Evolutionary conservation across 2,797 vertebrate genomes (phyloP).

Genomic region (Anniella stebbinsi): DNA sequence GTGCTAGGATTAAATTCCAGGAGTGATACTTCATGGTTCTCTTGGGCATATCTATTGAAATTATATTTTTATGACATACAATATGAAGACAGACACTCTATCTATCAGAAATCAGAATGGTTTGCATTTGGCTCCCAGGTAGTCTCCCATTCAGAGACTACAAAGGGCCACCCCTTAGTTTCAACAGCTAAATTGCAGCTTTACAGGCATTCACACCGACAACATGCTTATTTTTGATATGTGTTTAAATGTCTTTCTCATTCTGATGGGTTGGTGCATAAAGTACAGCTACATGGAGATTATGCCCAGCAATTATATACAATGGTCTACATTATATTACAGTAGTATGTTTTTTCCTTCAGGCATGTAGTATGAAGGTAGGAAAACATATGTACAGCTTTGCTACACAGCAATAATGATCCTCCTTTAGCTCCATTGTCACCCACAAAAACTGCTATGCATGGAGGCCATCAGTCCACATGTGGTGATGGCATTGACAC

Average conservation of each 20-base stretch:
- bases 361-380: background rate
- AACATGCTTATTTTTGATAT: background rate
- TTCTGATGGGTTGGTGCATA: background rate
- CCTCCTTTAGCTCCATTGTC: background rate
- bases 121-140: background rate
- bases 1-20: background rate
- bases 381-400: background rate
- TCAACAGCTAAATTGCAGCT: background rate
- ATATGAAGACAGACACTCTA: background rate
- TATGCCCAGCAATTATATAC: background rate
- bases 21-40: slow-evolving; percentile 4
- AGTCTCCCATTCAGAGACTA: background rate
- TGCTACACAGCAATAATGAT: background rate
- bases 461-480: background rate
- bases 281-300: background rate
- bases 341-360: background rate
- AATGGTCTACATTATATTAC: background rate
- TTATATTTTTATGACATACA: background rate
- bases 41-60: background rate
- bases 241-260: background rate
- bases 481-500: background rate
- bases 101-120: background rate
- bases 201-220: background rate
- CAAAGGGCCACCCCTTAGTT: background rate
- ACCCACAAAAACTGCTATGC: background rate